Conservation (phyloP, 2,113 vertebrate genomes). For the Cebus imitator region DNA sequence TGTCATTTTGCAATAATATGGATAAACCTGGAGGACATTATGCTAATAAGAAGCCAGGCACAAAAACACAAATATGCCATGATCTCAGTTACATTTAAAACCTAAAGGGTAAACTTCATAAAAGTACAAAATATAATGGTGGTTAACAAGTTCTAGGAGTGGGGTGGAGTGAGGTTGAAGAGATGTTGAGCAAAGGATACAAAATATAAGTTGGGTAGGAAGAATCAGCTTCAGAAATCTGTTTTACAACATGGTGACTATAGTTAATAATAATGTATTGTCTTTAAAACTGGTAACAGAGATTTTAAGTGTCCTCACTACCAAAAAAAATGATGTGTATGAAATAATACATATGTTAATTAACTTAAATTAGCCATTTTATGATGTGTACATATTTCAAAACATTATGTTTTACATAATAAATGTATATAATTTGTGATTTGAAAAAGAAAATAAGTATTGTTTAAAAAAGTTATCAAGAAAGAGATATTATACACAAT, state of each 20-base stretch:
- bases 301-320: background rate
- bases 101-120: background rate
- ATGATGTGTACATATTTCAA: background rate
- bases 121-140: too few relatives aligned
- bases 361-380: background rate
- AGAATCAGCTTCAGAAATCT: background rate
- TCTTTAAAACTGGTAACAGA: background rate
- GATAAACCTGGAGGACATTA: background rate
- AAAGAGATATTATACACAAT: background rate
- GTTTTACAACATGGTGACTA: background rate
- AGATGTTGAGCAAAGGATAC: background rate
- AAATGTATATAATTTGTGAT: background rate
- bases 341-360: background rate
- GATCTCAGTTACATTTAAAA: background rate
- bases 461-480: background rate
- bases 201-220: background rate
- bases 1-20: background rate
- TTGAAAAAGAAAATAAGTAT: background rate
- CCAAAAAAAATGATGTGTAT: background rate
- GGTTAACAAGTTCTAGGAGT: background rate
- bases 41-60: background rate
- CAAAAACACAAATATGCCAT: background rate
- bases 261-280: background rate
- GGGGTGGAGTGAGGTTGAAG: background rate
- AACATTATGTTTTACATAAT: background rate